Base-by-base conservation (phyloP, 2,888 invertebrate species). In the Aquatica leii region DNA sequence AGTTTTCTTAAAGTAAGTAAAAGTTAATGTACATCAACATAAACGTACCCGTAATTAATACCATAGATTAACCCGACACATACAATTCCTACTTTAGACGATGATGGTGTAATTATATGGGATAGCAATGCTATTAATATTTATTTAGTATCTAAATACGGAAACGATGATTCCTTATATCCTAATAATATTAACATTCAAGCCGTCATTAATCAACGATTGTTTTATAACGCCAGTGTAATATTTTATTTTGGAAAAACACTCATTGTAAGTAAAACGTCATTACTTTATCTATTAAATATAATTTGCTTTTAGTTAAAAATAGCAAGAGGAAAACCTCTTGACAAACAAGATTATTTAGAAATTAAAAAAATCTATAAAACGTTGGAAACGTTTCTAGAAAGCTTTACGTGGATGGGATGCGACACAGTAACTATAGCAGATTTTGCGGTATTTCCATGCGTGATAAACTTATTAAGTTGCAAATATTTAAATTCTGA, bases 121-220 rank as follows among this genome's bases (percentile, higher is more conserved):
- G 90, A 90, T 73, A 89, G 89, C 60, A 88, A 89, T 71, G 88
- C 87, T 0, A 89, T 90, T 69, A 83, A 78, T 50, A 75, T 84
- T 0, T 89, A 89, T 72, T 78, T 90, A 51, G 86, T 87, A 48
- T 82, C 80, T 46, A 85, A 86, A 73, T 88, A 87, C 66, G 83
- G 80, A 9, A 81, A 6, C n/a, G 80, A 84, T 41, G 84, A 86
- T 64, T 75, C 82, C 1, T 79, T 89, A 0, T 86, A 85, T 69
- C 86, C 86, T 0, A 78, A 72, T 2, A 84, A 86, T 56, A 78
- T 80, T 0, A 77, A 81, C 62, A 79, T 76, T 52, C 75, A 85
- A 21, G 86, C 85, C 2, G 48, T 80, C 0, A 77, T 87, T 4
- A 84, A 86, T 63, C 83, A 84, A 61, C 77, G 82, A 52, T 74